Conservation (phyloP, 1,140 invertebrate genomes). For the Oryctes rhinoceros region DNA sequence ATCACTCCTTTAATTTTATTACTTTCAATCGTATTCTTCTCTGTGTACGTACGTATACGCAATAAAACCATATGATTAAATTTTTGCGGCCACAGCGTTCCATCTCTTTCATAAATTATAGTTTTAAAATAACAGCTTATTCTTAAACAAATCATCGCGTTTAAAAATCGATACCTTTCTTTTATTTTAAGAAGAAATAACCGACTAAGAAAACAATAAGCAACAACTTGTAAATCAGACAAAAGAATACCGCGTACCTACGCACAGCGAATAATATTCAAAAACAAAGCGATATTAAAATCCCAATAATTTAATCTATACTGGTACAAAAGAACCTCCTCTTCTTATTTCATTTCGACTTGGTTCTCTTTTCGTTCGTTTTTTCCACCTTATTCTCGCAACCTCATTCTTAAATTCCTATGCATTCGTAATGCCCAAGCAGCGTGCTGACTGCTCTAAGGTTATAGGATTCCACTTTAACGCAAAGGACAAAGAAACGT, state of each 20-base stretch:
- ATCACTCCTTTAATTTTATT: no score
- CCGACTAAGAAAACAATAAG: neutral
- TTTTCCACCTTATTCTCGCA: constrained; percentile 19
- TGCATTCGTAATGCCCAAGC: constrained; percentile 19
- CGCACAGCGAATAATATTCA: neutral
- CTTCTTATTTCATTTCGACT: neutral
- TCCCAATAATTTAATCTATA: constrained; percentile 32
- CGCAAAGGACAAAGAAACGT: constrained; percentile 19
- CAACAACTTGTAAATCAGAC: neutral
- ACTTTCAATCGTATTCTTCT: no score
- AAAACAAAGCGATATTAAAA: constrained; percentile 14
- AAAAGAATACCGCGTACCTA: neutral
- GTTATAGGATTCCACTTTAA: constrained; percentile 10
- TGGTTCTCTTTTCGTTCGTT: constrained; percentile 11
- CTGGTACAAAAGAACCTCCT: neutral
- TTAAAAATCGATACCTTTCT: neutral
- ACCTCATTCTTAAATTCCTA: constrained; percentile 27
- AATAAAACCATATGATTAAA: neutral
- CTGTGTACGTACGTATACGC: no score
- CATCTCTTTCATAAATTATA: neutral
- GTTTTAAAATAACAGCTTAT: neutral
- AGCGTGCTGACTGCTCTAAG: constrained; percentile 6
- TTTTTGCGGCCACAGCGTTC: neutral
- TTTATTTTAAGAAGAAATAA: neutral
- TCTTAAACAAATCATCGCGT: neutral